These are phyloP conservation scores for Saccostrea glomerata DNA, from an alignment of 1,140 invertebrate genomes.

Conservation along the genomic window DNA sequence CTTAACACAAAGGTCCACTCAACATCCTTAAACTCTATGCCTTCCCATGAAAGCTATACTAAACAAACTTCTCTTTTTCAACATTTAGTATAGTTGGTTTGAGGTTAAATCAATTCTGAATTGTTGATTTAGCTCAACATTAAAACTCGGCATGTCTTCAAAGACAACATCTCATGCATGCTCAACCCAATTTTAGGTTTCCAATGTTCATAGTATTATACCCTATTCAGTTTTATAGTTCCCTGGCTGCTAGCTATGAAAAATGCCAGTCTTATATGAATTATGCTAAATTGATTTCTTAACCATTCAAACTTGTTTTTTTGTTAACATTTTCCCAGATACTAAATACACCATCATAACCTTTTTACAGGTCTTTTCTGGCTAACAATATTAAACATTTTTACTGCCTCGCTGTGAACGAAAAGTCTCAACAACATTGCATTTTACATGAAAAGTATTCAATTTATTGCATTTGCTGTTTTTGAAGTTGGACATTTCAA, in stretches of 20 bases:
- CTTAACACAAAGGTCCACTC: neutral
- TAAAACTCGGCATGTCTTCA: neutral
- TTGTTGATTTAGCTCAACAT: neutral
- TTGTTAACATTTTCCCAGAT: neutral
- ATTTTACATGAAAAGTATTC: no score
- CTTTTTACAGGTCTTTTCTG: no score
- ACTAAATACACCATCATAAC: no score
- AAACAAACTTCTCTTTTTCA: neutral
- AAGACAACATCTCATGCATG: no score
- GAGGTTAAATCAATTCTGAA: neutral
- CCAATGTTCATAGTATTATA: neutral
- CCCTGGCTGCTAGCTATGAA: neutral
- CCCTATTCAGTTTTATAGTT: neutral
- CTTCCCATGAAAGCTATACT: neutral
- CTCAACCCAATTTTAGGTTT: neutral
- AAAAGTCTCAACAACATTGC: no score
- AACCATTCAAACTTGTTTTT: neutral
- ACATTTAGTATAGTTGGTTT: neutral
- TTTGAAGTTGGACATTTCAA: neutral
- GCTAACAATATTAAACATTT: no score
- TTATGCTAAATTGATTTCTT: slow-evolving; percentile 9
- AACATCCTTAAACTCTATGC: neutral
- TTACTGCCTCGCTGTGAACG: no score
- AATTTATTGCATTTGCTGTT: neutral
- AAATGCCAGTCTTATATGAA: neutral